A percentile compares a stretch with the other conserved stretches of the same genome.
Evolutionary conservation across 2,797 vertebrate species (phyloP).

Genomic region (Nyctibius grandis): DNA sequence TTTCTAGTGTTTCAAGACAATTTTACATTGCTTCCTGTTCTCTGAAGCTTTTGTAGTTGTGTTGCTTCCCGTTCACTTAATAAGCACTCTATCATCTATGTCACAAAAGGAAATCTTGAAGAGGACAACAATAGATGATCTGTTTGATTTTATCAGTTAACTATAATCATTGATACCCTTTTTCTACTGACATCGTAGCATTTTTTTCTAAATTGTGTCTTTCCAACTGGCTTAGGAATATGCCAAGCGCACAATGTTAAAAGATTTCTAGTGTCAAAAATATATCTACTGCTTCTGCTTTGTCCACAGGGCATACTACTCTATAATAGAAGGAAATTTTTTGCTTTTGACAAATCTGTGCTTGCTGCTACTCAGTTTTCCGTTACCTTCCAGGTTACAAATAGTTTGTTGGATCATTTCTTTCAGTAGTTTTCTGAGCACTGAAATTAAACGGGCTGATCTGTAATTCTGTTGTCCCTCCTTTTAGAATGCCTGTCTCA

Average conservation of each 20-base stretch:
- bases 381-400: background rate
- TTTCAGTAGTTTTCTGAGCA: background rate
- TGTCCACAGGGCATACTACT: background rate
- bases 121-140: background rate
- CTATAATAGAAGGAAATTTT: background rate
- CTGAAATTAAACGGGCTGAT: background rate
- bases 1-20: background rate
- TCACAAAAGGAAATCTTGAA: background rate
- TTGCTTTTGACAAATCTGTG: background rate
- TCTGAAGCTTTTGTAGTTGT: background rate
- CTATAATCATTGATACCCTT: background rate
- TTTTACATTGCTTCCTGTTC: background rate
- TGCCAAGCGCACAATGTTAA: background rate
- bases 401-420: background rate
- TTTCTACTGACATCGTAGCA: rapidly evolving
- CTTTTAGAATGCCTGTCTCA: background rate
- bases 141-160: background rate
- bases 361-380: background rate
- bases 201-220: background rate
- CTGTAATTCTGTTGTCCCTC: background rate
- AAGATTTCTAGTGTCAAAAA: background rate
- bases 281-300: background rate
- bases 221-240: background rate
- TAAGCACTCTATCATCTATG: background rate
- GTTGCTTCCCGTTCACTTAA: background rate